Percentiles rank a stretch among this genome's conserved stretches.
Evolutionary conservation across 2,113 vertebrate species (phyloP).

Genomic region (Archilochus colubris): DNA sequence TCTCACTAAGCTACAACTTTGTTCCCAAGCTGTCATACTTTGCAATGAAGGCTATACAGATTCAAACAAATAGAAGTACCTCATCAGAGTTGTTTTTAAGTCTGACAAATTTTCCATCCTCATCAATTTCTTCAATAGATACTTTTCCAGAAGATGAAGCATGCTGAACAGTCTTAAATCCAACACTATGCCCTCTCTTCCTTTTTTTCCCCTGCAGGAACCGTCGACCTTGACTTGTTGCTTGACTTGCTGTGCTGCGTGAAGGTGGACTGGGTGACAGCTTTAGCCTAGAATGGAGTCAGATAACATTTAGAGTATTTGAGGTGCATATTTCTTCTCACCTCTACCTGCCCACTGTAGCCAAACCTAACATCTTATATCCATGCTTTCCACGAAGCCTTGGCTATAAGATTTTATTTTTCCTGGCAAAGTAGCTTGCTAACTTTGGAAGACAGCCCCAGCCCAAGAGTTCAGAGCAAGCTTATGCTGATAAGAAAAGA

Average conservation of each 20-base stretch:
- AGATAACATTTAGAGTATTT: not conserved
- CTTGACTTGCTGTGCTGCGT: constrained; percentile 1
- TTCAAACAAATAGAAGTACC: constrained; percentile 51
- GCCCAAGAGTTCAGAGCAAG: not conserved
- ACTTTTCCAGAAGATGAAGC: constrained; percentile 65
- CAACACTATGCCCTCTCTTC: constrained; percentile 44
- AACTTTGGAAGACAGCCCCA: not conserved
- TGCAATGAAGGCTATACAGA: not conserved
- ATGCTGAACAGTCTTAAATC: constrained; percentile 74
- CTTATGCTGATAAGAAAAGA: not conserved
- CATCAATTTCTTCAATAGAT: constrained; percentile 82
- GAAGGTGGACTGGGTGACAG: constrained; percentile 76
- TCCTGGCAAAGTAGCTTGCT: not conserved
- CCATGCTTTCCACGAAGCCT: not conserved
- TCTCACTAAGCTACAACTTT: not conserved
- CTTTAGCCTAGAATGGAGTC: constrained; percentile 73
- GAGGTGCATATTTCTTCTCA: not conserved
- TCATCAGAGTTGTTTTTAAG: constrained; percentile 81
- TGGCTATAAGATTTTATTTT: not conserved
- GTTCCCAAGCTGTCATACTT: not conserved
- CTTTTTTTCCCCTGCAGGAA: constrained; percentile 76
- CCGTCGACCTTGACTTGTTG: constrained; percentile 43
- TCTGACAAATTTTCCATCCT: constrained; percentile 79
- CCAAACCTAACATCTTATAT: not conserved
- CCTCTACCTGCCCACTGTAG: not conserved